Evolutionary conservation across 2,797 vertebrate species (phyloP).

Genomic region (Ptychadena robeensis): DNA sequence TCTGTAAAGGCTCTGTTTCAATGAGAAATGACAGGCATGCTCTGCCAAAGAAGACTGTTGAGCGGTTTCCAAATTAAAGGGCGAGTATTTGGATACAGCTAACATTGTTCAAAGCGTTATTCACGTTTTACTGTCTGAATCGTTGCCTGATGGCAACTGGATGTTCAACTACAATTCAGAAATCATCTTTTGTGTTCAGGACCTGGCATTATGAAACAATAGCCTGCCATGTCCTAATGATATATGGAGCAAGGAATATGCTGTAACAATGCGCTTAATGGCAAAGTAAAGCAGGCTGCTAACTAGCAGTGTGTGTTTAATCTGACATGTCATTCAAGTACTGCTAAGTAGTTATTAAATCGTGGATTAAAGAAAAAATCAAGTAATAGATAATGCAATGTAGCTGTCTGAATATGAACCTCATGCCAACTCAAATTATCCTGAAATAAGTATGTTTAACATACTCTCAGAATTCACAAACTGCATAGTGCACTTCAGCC

Average conservation of each 20-base stretch:
- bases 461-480: background rate
- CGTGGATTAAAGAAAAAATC: background rate
- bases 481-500: too few species aligned
- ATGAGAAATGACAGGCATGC: constrained; percentile 57
- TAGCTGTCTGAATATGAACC: background rate
- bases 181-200: constrained; percentile 58
- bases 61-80: constrained; percentile 56
- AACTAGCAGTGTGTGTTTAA: constrained; percentile 36
- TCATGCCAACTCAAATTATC: background rate
- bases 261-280: constrained; percentile 44
- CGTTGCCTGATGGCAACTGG: constrained; percentile 56
- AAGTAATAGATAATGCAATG: constrained; percentile 27
- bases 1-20: constrained; percentile 58
- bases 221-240: constrained; percentile 60
- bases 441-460: background rate
- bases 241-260: constrained; percentile 50
- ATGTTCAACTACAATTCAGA: constrained; percentile 59
- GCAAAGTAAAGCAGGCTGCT: constrained; percentile 28
- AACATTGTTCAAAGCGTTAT: constrained; percentile 56
- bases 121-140: constrained; percentile 57
- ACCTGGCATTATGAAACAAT: constrained; percentile 58
- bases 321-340: background rate
- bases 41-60: constrained; percentile 58
- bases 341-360: constrained; percentile 25
- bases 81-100: constrained; percentile 58